These are phyloP conservation scores for Sinocyclocheilus grahami DNA, from an alignment of 2,113 vertebrate genomes.

Conservation along the genomic window DNA sequence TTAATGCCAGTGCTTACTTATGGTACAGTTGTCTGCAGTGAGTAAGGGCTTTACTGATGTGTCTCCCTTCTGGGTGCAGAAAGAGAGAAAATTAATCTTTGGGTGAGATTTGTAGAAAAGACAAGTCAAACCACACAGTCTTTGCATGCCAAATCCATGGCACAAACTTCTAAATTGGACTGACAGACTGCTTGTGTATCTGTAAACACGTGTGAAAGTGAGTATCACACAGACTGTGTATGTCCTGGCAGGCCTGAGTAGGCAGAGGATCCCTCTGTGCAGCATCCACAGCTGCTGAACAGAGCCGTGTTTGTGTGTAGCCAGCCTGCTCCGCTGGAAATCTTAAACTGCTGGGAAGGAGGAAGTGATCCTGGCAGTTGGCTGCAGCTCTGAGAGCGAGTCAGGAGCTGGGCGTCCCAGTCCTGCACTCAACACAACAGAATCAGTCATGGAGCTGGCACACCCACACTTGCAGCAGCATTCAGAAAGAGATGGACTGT, in stretches of 20 bases:
- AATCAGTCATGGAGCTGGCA: slow-evolving; percentile 46
- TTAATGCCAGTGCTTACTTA: too few relatives aligned
- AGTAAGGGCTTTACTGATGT: too few relatives aligned
- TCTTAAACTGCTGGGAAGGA: slow-evolving; percentile 61
- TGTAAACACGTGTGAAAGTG: not conserved
- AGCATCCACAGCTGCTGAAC: slow-evolving; percentile 59
- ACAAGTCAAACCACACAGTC: not conserved
- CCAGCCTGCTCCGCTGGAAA: slow-evolving; percentile 56
- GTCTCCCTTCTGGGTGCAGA: not conserved
- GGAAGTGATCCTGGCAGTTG: slow-evolving; percentile 56
- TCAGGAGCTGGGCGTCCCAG: slow-evolving; percentile 27
- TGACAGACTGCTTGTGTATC: slow-evolving; percentile 10
- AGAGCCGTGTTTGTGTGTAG: slow-evolving; percentile 55
- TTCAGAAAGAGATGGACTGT: slow-evolving; percentile 20
- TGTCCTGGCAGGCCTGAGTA: slow-evolving; percentile 48
- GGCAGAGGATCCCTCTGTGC: slow-evolving; percentile 45
- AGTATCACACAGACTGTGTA: slow-evolving; percentile 11
- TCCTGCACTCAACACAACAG: slow-evolving; percentile 40
- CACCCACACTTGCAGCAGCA: slow-evolving; percentile 18
- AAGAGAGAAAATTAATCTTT: not conserved
- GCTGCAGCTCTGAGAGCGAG: slow-evolving; percentile 46
- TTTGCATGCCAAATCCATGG: not conserved
- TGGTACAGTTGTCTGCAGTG: too few relatives aligned
- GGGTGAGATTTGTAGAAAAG: not conserved
- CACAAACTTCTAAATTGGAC: slow-evolving; percentile 14